Conservation (phyloP, 2,797 vertebrate species). For the Cygnus olor region DNA sequence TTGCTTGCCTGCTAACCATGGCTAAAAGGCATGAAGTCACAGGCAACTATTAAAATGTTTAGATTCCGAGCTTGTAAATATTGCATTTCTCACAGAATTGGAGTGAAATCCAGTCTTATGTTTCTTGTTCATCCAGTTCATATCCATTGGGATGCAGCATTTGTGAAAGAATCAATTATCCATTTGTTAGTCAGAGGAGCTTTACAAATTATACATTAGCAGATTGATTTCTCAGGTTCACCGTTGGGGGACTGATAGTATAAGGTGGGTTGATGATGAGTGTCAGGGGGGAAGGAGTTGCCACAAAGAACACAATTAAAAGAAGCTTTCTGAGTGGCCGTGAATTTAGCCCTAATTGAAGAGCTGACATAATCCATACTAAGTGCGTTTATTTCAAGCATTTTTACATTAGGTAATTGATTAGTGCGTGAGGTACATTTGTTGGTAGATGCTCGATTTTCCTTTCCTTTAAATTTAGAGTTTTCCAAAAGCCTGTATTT, state of each 20-base stretch:
- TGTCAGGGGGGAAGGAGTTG: constrained; percentile 77
- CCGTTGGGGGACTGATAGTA: constrained; percentile 71
- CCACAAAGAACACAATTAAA: constrained; percentile 82
- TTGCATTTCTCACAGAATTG: constrained; percentile 51
- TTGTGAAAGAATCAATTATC: constrained; percentile 87
- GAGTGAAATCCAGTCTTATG: constrained; percentile 58
- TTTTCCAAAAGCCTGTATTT: constrained; percentile 64
- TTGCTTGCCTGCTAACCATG: constrained; percentile 44
- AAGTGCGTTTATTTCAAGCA: constrained; percentile 78
- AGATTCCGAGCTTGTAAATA: constrained; percentile 59
- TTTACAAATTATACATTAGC: constrained; percentile 88
- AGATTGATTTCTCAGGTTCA: constrained; percentile 84
- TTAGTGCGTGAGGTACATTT: constrained; percentile 70
- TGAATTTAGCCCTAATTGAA: constrained; percentile 84
- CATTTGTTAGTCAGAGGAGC: constrained; percentile 84
- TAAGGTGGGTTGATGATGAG: constrained; percentile 80
- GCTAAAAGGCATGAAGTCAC: constrained; percentile 64
- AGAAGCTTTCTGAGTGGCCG: constrained; percentile 76
- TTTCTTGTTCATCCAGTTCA: constrained; percentile 75
- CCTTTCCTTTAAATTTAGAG: constrained; percentile 67
- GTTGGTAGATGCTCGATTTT: constrained; percentile 59
- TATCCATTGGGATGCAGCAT: constrained; percentile 81
- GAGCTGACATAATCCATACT: constrained; percentile 84
- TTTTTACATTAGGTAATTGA: constrained; percentile 81
- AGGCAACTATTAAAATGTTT: constrained; percentile 50